Percentiles rank a stretch among this genome's conserved stretches.
Conservation (phyloP, 2,797 vertebrate genomes). For the Hypotaenidia philippensis region DNA sequence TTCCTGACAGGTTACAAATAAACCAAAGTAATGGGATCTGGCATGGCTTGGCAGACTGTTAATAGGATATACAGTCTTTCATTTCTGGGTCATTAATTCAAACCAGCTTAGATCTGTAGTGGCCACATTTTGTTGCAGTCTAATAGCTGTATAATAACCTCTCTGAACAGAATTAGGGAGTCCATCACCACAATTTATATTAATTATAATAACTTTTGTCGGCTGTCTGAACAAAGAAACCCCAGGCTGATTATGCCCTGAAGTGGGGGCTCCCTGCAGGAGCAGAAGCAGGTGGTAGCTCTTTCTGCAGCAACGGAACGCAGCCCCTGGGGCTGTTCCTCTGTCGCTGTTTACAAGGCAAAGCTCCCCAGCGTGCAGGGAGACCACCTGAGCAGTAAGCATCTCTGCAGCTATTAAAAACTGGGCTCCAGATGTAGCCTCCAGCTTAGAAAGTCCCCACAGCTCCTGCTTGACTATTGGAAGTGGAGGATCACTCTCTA, state of each 20-base stretch:
- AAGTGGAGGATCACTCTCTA: background rate
- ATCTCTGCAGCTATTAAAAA: conserved; percentile 8
- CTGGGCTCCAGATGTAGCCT: conserved; percentile 21
- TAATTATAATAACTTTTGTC: conserved; percentile 30
- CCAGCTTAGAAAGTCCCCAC: background rate
- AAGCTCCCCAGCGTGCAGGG: background rate
- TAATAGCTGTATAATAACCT: conserved; percentile 46
- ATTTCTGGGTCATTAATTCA: conserved; percentile 57
- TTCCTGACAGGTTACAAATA: conserved; percentile 35
- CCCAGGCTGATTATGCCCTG: background rate
- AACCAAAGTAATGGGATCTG: conserved; percentile 48
- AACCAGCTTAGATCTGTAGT: conserved; percentile 37
- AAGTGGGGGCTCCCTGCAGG: conserved; percentile 5
- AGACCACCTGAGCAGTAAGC: conserved; percentile 27
- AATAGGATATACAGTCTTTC: conserved; percentile 48
- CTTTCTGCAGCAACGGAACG: background rate
- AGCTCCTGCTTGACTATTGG: background rate
- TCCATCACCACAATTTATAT: conserved; percentile 26
- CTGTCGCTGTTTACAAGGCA: background rate
- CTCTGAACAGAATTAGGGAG: conserved; percentile 35
- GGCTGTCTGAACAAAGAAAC: background rate
- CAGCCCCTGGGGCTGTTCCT: background rate
- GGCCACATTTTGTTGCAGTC: conserved; percentile 34
- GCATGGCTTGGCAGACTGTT: conserved; percentile 34
- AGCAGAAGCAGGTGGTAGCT: background rate